Evolutionary conservation across 1,140 invertebrate species (phyloP).

Genomic region (Penaeus vannamei): DNA sequence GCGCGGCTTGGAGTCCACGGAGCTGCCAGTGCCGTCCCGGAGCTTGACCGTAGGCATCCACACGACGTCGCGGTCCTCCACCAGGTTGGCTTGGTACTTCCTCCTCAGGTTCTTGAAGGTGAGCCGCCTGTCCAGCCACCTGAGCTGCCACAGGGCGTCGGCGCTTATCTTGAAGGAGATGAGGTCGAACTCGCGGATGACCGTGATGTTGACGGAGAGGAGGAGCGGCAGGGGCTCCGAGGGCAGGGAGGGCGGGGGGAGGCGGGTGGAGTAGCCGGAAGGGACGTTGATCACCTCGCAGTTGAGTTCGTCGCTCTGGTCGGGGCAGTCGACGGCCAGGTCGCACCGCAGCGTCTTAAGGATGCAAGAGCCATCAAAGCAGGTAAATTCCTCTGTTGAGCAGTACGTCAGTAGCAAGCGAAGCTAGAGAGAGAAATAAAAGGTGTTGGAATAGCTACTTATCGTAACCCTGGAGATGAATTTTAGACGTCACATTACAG

Average conservation of each 20-base stretch:
- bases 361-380: slow-evolving; percentile 58
- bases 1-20: slow-evolving; percentile 30
- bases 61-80: slow-evolving; percentile 12
- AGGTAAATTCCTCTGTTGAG: slow-evolving; percentile 46
- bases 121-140: slow-evolving; percentile 31
- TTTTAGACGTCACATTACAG: too few relatives aligned
- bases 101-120: slow-evolving; percentile 30
- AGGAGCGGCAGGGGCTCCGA: not conserved
- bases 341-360: slow-evolving; percentile 48
- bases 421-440: not conserved
- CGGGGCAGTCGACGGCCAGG: slow-evolving; percentile 43
- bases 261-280: not conserved
- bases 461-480: too few relatives aligned
- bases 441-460: too few relatives aligned
- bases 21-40: slow-evolving; percentile 30
- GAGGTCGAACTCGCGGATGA: slow-evolving; percentile 26
- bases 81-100: slow-evolving; percentile 3
- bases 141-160: not conserved
- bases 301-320: slow-evolving; percentile 52
- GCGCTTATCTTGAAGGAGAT: not conserved
- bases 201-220: slow-evolving; percentile 35
- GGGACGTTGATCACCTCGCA: slow-evolving; percentile 68
- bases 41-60: slow-evolving; percentile 31
- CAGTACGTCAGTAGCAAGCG: slow-evolving; percentile 71
- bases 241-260: slow-evolving; percentile 25